These are phyloP conservation scores for Shinisaurus crocodilurus DNA, from an alignment of 2,113 vertebrate species.

Conservation along the genomic window DNA sequence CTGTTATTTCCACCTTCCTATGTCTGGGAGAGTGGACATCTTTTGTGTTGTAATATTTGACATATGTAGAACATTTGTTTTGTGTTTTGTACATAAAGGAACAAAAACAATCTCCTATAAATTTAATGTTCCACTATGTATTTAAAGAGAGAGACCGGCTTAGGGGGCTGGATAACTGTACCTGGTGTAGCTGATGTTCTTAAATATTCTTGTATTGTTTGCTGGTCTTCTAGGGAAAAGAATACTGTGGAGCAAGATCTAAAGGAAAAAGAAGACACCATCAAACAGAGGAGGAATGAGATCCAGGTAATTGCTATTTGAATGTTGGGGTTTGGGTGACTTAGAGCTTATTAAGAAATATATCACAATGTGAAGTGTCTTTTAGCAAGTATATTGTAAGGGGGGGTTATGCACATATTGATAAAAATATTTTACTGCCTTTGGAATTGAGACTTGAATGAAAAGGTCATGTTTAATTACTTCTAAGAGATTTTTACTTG, in stretches of 20 bases:
- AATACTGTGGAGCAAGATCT: slow-evolving; percentile 94
- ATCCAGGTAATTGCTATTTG: slow-evolving; percentile 86
- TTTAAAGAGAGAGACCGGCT: slow-evolving; percentile 83
- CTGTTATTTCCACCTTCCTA: slow-evolving; percentile 77
- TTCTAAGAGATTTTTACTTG: neutral
- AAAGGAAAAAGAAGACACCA: slow-evolving; percentile 94
- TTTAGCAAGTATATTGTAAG: neutral
- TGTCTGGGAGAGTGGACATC: slow-evolving; percentile 76
- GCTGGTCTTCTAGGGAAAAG: slow-evolving; percentile 98
- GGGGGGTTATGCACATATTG: neutral
- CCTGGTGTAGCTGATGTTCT: slow-evolving; percentile 85
- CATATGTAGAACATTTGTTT: slow-evolving; percentile 61
- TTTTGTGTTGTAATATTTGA: slow-evolving; percentile 65
- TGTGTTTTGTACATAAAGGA: slow-evolving; percentile 68
- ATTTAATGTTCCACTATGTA: slow-evolving; percentile 85
- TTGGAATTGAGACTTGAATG: slow-evolving; percentile 34
- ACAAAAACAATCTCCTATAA: slow-evolving; percentile 65
- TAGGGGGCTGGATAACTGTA: slow-evolving; percentile 83
- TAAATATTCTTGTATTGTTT: slow-evolving; percentile 92
- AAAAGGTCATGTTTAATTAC: slow-evolving; percentile 15
- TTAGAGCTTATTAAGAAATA: neutral
- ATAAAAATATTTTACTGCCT: slow-evolving; percentile 4
- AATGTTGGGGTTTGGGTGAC: slow-evolving; percentile 40
- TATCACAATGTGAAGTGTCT: neutral
- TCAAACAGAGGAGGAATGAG: slow-evolving; percentile 90